A percentile compares a stretch with the other conserved stretches of the same genome.
These are phyloP conservation scores for Clarias magur DNA, from an alignment of 2,113 vertebrate genomes.

Conservation along the genomic window DNA sequence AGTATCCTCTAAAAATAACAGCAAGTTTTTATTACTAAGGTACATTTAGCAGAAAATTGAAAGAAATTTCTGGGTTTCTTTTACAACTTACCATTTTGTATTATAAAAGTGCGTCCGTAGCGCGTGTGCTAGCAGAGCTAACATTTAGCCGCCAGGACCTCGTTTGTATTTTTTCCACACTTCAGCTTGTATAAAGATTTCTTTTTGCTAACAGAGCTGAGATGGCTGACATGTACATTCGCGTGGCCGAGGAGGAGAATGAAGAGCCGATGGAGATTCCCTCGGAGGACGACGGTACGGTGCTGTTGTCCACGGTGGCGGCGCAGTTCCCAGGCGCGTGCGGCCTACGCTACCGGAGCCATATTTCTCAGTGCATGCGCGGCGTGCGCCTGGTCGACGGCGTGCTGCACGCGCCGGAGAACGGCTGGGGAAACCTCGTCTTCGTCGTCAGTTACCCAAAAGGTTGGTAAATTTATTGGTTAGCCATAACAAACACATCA, in stretches of 20 bases:
- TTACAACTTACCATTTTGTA: not conserved
- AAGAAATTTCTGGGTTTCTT: not conserved
- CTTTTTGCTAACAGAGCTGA: not conserved
- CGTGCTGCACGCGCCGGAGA: slow-evolving; percentile 89
- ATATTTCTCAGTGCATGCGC: slow-evolving; percentile 95
- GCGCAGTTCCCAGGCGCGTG: slow-evolving; percentile 97
- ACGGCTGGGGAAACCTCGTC: slow-evolving; percentile 91
- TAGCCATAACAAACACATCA: not conserved
- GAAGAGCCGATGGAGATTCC: slow-evolving; percentile 99
- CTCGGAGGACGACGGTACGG: slow-evolving; percentile 93
- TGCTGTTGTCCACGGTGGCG: slow-evolving; percentile 92
- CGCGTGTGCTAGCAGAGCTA: not conserved
- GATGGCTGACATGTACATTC: slow-evolving; percentile 89
- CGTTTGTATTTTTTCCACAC: slow-evolving; percentile 7
- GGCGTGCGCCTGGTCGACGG: slow-evolving; percentile 94
- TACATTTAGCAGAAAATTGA: not conserved
- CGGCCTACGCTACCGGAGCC: slow-evolving; percentile 92
- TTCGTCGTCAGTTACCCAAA: slow-evolving; percentile 98
- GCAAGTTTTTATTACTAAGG: not conserved
- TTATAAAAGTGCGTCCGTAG: not conserved
- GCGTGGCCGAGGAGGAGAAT: slow-evolving; percentile 96
- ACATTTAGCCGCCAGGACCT: slow-evolving; percentile 21
- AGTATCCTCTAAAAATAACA: not conserved
- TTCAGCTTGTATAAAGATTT: not conserved
- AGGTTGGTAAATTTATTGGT: slow-evolving; percentile 70